Evolutionary conservation across 2,797 vertebrate species (phyloP).

Genomic region (Heteromormyrus szaboi): DNA sequence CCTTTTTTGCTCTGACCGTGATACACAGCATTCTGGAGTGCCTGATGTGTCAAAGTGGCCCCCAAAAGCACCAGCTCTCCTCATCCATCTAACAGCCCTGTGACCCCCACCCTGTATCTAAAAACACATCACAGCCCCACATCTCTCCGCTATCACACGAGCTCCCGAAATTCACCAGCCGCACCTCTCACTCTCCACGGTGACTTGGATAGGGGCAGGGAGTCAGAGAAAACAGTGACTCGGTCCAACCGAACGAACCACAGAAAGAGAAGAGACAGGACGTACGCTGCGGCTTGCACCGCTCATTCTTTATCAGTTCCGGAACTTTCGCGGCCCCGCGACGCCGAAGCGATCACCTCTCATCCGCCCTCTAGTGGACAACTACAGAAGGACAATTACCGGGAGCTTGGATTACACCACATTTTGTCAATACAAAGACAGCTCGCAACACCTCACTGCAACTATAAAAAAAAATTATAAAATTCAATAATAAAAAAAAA

Average conservation of each 20-base stretch:
- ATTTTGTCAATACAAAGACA: not conserved
- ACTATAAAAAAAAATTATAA: not conserved
- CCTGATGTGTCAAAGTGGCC: not conserved
- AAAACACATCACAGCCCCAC: not conserved
- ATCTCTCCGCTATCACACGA: not conserved
- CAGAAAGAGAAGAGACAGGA: not conserved
- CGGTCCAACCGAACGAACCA: not conserved
- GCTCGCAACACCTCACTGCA: not conserved
- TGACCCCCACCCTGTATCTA: not conserved
- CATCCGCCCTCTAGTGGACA: not conserved
- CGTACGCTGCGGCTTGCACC: not conserved
- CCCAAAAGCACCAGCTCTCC: not conserved
- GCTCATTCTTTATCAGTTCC: not conserved
- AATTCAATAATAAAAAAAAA: not conserved
- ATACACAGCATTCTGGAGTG: not conserved
- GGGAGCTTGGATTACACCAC: not conserved
- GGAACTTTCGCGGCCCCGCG: not conserved
- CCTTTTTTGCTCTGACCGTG: not conserved
- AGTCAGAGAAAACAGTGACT: not conserved
- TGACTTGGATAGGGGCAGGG: not conserved
- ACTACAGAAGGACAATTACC: not conserved
- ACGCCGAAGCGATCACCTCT: not conserved
- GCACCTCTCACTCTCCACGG: not conserved
- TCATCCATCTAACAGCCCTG: not conserved
- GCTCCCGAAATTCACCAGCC: not conserved